phyloP scores from a whole-genome alignment of 2,888 invertebrate species.

The Erpobdella octoculata region DNA sequence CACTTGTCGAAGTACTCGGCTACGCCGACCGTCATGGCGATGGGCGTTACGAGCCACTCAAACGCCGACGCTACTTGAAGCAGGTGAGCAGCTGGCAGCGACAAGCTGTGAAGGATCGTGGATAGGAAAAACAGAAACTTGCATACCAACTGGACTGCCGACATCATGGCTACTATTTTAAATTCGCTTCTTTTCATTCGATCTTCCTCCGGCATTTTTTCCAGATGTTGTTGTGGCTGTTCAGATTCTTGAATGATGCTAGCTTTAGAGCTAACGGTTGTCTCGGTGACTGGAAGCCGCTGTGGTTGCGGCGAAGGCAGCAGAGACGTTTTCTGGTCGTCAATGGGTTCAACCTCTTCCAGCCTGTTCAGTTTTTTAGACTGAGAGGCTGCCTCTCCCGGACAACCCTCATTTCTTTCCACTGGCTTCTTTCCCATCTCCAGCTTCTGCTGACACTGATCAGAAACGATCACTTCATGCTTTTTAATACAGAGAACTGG shows the following conservation, averaged over 20 bases:
- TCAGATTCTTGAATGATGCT: too few species aligned
- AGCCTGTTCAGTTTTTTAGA: too few species aligned
- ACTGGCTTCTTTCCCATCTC: too few species aligned
- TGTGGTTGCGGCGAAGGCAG: too few species aligned
- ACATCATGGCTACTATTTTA: background rate
- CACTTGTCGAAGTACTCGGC: background rate
- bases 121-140: background rate
- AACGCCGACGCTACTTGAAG: background rate
- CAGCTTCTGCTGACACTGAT: background rate
- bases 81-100: too few species aligned
- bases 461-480: background rate
- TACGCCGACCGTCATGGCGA: background rate
- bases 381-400: too few species aligned
- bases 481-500: slow-evolving; percentile 22
- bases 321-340: background rate
- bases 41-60: background rate
- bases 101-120: background rate
- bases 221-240: too few species aligned
- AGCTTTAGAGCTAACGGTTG: background rate
- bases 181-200: background rate
- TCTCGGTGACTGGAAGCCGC: too few species aligned
- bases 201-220: background rate
- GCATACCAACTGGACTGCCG: background rate
- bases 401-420: too few species aligned
- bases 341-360: too few species aligned